Percentiles rank a stretch among this genome's conserved stretches.
These are phyloP conservation scores for Epicampocera succincta DNA, from an alignment of 2,888 invertebrate genomes.

Conservation along the genomic window DNA sequence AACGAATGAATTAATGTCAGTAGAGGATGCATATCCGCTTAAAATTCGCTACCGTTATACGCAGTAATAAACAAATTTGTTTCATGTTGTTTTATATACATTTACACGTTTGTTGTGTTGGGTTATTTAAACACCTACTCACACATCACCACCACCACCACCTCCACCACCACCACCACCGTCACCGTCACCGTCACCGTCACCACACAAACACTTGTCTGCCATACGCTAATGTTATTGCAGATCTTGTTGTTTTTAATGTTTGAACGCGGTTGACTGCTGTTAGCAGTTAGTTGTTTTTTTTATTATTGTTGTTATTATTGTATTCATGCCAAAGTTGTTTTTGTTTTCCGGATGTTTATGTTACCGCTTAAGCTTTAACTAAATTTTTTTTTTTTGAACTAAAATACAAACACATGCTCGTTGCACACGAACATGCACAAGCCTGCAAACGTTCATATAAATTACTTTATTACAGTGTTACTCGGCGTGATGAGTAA, in stretches of 20 bases:
- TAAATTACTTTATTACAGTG: constrained; percentile 50
- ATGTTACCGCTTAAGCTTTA: constrained; percentile 63
- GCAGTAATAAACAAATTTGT: constrained; percentile 55
- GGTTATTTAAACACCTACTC: constrained; percentile 29
- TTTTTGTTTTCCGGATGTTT: constrained; percentile 63
- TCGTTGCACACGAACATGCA: constrained; percentile 1
- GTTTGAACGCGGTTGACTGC: constrained; percentile 44
- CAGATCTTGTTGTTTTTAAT: constrained; percentile 52
- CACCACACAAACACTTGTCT: constrained; percentile 18
- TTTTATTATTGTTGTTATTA: constrained; percentile 33
- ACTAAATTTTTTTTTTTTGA: constrained; percentile 46
- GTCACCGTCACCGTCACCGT: constrained; percentile 7
- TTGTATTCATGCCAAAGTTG: constrained; percentile 19
- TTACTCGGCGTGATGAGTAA: constrained; percentile 35
- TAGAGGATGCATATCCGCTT: constrained; percentile 53
- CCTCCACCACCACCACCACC: constrained; percentile 35
- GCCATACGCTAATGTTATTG: constrained; percentile 59
- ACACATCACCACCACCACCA: constrained; percentile 37
- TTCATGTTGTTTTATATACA: constrained; percentile 42
- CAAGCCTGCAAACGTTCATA: neutral
- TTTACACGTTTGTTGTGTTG: constrained; percentile 37
- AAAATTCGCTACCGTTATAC: constrained; percentile 52
- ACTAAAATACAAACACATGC: neutral
- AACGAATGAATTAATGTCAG: constrained; percentile 37
- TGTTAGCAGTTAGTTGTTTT: constrained; percentile 32